Conservation (phyloP, 2,888 invertebrate species). For the Ornithoptera alexandrae region DNA sequence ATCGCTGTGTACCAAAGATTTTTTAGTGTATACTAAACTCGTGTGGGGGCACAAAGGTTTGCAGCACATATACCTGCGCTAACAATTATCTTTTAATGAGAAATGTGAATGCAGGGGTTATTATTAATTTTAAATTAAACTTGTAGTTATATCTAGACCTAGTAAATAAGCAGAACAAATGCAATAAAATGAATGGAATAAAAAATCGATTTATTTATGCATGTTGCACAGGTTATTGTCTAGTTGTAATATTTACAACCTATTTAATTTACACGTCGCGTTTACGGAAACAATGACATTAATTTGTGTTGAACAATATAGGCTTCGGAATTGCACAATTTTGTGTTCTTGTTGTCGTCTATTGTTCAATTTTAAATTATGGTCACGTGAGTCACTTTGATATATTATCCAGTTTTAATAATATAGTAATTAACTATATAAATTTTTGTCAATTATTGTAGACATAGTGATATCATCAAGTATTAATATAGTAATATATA, state of each 20-base stretch:
- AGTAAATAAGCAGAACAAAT: neutral
- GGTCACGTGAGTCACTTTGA: neutral
- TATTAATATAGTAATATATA: too few relatives aligned
- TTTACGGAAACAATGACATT: conserved; percentile 16
- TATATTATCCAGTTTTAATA: neutral
- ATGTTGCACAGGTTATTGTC: neutral
- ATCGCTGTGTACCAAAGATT: too few relatives aligned
- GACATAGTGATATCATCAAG: too few relatives aligned
- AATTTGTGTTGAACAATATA: conserved; percentile 16
- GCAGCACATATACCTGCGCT: too few relatives aligned
- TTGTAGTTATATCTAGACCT: too few relatives aligned
- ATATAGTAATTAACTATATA: too few relatives aligned
- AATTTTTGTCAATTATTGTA: too few relatives aligned
- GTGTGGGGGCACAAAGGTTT: too few relatives aligned
- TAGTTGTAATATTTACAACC: neutral
- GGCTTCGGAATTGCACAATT: conserved; percentile 1
- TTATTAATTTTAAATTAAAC: too few relatives aligned
- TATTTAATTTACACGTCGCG: conserved; percentile 14
- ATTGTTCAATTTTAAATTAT: neutral
- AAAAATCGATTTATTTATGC: conserved; percentile 1
- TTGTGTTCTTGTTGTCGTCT: neutral
- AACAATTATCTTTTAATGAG: too few relatives aligned
- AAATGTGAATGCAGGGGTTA: too few relatives aligned
- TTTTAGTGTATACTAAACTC: too few relatives aligned
- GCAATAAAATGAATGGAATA: neutral